phyloP scores from a whole-genome alignment of 2,797 vertebrate species.

The Astyanax mexicanus region DNA sequence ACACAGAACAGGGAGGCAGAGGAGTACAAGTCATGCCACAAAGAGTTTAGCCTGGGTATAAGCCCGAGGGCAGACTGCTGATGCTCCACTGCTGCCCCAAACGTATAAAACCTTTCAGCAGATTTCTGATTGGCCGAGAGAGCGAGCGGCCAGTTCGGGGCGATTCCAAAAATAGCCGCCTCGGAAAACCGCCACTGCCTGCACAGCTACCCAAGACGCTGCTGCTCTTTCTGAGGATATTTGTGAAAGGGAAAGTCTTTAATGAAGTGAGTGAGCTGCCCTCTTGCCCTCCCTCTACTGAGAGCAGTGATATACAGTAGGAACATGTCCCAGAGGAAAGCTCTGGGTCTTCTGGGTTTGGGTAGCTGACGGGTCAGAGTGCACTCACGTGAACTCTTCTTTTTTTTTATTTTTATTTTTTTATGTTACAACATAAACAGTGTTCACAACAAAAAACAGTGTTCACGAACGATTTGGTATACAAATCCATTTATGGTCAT shows the following conservation, averaged over 20 bases:
- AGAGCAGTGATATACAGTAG: no score
- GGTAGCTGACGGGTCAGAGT: no score
- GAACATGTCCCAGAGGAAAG: background rate
- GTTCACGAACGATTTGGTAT: no score
- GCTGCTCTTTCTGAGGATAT: background rate
- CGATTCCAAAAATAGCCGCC: constrained; percentile 24
- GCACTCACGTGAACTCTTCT: no score
- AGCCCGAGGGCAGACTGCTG: constrained; percentile 17
- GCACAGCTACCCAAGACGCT: background rate
- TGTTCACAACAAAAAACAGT: no score
- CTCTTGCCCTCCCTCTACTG: background rate
- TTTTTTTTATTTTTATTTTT: no score
- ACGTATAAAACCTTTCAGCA: constrained; percentile 14
- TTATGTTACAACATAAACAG: no score
- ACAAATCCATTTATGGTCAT: no score
- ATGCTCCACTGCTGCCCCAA: constrained; percentile 15
- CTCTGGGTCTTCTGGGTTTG: background rate
- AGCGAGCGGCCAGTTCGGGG: background rate
- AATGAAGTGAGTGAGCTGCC: constrained; percentile 10
- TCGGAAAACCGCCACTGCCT: background rate
- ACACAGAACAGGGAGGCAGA: constrained; percentile 29
- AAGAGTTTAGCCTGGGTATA: constrained; percentile 25
- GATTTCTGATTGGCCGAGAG: constrained; percentile 11
- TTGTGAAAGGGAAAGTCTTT: background rate
- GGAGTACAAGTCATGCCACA: constrained; percentile 26